Percentiles rank a stretch among this genome's conserved stretches.
Evolutionary conservation across 2,113 vertebrate species (phyloP).

Genomic region (Cavia aperea): DNA sequence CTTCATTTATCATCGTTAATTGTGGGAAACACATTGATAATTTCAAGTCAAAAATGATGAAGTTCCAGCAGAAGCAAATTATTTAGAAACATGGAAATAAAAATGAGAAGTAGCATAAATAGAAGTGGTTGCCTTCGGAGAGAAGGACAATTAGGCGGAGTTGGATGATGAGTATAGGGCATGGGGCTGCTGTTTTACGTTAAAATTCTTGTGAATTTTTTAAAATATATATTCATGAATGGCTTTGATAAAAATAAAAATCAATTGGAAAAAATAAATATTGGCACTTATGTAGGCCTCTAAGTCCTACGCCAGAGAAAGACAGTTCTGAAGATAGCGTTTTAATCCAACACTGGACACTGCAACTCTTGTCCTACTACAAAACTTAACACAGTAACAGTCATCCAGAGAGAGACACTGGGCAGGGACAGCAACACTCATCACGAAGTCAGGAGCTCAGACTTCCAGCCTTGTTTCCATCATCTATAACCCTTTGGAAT

Average conservation of each 20-base stretch:
- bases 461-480: not conserved
- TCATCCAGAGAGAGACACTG: not conserved
- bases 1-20: not conserved
- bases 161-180: not conserved
- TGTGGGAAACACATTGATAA: not conserved
- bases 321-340: not conserved
- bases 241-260: conserved; percentile 32
- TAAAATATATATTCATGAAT: conserved; percentile 21
- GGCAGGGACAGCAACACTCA: not conserved
- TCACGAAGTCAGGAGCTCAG: not conserved
- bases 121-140: not conserved
- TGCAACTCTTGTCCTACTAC: not conserved
- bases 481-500: not conserved
- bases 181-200: not conserved
- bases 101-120: not conserved
- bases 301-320: not conserved
- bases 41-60: not conserved
- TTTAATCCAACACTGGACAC: not conserved
- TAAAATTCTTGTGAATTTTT: not conserved
- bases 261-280: not conserved
- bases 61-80: not conserved
- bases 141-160: not conserved
- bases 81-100: conserved; percentile 20
- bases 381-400: not conserved
- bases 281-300: not conserved